Evolutionary conservation across 2,113 vertebrate genomes (phyloP).

Genomic region (Dicrurus megarhynchus): DNA sequence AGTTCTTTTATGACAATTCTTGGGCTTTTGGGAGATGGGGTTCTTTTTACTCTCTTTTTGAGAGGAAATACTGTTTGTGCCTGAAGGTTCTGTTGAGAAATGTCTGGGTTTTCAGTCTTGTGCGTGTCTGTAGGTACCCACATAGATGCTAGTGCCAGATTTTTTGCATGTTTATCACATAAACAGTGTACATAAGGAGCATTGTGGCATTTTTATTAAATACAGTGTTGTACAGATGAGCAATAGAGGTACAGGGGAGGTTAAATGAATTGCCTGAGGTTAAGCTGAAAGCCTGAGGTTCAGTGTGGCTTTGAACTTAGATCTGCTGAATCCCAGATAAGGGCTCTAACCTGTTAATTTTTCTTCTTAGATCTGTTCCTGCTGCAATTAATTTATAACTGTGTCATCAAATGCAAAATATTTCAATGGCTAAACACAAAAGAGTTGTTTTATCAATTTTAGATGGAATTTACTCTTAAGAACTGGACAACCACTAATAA

Average conservation of each 20-base stretch:
- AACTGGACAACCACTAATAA: not conserved
- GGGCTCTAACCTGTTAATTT: conserved; percentile 11
- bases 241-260: not conserved
- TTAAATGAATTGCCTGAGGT: conserved; percentile 28
- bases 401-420: not conserved
- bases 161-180: not conserved
- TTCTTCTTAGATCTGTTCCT: not conserved
- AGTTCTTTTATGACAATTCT: not conserved
- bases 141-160: not conserved
- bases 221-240: not conserved
- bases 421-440: not conserved
- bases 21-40: not conserved
- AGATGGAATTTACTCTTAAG: not conserved
- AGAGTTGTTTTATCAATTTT: not conserved
- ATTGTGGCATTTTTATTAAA: not conserved
- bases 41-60: not conserved
- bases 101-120: not conserved
- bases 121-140: not conserved
- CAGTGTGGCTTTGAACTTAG: conserved; percentile 15
- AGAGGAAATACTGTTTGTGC: not conserved
- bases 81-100: not conserved
- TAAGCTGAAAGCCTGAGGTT: conserved; percentile 7
- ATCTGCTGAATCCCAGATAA: conserved; percentile 9
- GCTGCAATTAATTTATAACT: not conserved
- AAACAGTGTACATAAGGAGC: not conserved